A percentile compares a stretch with the other conserved stretches of the same genome.
phyloP scores from a whole-genome alignment of 2,888 invertebrate genomes.

The Prionchulus punctatus region DNA sequence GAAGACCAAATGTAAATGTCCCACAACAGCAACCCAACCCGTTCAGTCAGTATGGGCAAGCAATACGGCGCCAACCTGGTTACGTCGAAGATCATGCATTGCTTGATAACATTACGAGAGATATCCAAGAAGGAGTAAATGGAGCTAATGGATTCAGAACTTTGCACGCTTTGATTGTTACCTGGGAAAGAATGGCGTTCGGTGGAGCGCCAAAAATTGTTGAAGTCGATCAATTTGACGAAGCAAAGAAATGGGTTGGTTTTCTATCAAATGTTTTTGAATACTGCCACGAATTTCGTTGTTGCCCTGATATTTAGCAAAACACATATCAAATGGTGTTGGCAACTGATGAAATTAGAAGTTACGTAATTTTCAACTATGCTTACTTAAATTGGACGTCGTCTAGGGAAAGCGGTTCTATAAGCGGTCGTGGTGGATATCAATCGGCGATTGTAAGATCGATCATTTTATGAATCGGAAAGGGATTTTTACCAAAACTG shows the following conservation, averaged over 20 bases:
- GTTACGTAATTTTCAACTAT: slow-evolving; percentile 87
- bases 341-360: slow-evolving; percentile 79
- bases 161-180: slow-evolving; percentile 23
- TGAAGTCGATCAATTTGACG: slow-evolving; percentile 23
- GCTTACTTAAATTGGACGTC: slow-evolving; percentile 72
- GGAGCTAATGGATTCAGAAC: slow-evolving; percentile 22
- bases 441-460: slow-evolving; percentile 19
- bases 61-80: neutral
- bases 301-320: slow-evolving; percentile 48
- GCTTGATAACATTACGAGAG: slow-evolving; percentile 21
- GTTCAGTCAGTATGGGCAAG: neutral
- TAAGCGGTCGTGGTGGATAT: slow-evolving; percentile 22
- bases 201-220: slow-evolving; percentile 23
- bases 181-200: slow-evolving; percentile 25
- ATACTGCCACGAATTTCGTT: neutral
- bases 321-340: slow-evolving; percentile 88
- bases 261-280: neutral
- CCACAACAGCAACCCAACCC: too few relatives aligned
- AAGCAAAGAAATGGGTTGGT: slow-evolving; percentile 21
- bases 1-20: too few relatives aligned
- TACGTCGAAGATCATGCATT: slow-evolving; percentile 1
- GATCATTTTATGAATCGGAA: neutral
- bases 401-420: slow-evolving; percentile 63
- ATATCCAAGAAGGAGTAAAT: slow-evolving; percentile 19
- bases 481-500: too few relatives aligned